These are phyloP conservation scores for Botia kubotai DNA, from an alignment of 2,797 vertebrate genomes.

Conservation along the genomic window DNA sequence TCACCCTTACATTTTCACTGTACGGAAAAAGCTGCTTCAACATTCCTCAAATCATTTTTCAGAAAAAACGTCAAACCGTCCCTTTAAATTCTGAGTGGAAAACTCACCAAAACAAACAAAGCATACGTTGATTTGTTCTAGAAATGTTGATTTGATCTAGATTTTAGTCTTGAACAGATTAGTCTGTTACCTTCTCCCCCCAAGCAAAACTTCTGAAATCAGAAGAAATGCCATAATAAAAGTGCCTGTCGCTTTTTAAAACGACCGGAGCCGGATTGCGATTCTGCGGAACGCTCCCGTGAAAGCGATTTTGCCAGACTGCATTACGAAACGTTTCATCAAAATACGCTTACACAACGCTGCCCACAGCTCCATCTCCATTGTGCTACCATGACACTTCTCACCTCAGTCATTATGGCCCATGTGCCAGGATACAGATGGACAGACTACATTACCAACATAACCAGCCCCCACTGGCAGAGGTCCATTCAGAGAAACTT, in stretches of 20 bases:
- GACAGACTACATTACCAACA: slow-evolving; percentile 58
- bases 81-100: too few relatives aligned
- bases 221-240: slow-evolving; percentile 68
- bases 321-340: slow-evolving; percentile 60
- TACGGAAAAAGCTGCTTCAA: too few relatives aligned
- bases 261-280: slow-evolving; percentile 63
- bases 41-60: too few relatives aligned
- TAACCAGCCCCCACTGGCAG: slow-evolving; percentile 60
- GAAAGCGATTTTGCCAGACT: slow-evolving; percentile 71
- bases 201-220: slow-evolving; percentile 56
- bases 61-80: too few relatives aligned
- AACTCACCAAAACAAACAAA: not conserved
- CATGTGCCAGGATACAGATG: slow-evolving; percentile 42
- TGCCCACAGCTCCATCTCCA: slow-evolving; percentile 22
- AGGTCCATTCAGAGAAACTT: slow-evolving; percentile 70
- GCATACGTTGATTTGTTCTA: not conserved
- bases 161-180: too few relatives aligned
- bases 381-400: slow-evolving; percentile 28
- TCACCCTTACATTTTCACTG: too few relatives aligned
- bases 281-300: slow-evolving; percentile 66
- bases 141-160: not conserved
- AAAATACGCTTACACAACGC: slow-evolving; percentile 52
- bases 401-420: slow-evolving; percentile 50
- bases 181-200: slow-evolving; percentile 3
- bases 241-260: slow-evolving; percentile 51